Conservation (phyloP, 1,140 invertebrate species). For the Tetramorium parvispinum region DNA sequence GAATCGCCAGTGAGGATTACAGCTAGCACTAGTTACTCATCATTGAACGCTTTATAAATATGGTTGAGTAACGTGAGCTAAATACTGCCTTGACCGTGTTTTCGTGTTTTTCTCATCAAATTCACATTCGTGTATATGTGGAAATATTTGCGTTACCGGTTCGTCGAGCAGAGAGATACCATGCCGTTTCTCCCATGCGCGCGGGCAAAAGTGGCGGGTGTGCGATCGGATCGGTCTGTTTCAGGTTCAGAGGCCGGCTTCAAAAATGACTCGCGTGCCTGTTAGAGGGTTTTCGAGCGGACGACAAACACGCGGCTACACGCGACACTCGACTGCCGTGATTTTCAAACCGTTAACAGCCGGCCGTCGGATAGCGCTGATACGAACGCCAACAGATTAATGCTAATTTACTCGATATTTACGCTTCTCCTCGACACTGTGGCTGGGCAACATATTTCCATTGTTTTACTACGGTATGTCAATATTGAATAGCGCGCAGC, state of each 20-base stretch:
- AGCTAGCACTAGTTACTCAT: background rate
- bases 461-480: slow-evolving; percentile 73
- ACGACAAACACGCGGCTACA: slow-evolving; percentile 67
- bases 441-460: slow-evolving; percentile 75
- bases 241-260: slow-evolving; percentile 44
- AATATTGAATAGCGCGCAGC: slow-evolving; percentile 72
- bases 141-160: slow-evolving; percentile 65
- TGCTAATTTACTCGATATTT: slow-evolving; percentile 78
- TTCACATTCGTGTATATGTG: slow-evolving; percentile 49
- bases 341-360: slow-evolving; percentile 71
- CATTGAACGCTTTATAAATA: background rate
- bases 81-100: background rate
- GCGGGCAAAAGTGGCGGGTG: slow-evolving; percentile 41
- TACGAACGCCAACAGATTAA: slow-evolving; percentile 71
- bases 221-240: slow-evolving; percentile 48
- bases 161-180: slow-evolving; percentile 18
- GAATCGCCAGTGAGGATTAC: background rate
- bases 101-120: slow-evolving; percentile 52
- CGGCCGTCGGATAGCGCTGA: slow-evolving; percentile 58
- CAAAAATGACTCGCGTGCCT: slow-evolving; percentile 60
- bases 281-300: slow-evolving; percentile 56
- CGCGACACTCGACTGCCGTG: slow-evolving; percentile 49
- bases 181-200: slow-evolving; percentile 5
- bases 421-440: slow-evolving; percentile 67
- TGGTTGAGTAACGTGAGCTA: background rate